Conservation (phyloP, 2,113 vertebrate species). For the Lamprotornis superbus region DNA sequence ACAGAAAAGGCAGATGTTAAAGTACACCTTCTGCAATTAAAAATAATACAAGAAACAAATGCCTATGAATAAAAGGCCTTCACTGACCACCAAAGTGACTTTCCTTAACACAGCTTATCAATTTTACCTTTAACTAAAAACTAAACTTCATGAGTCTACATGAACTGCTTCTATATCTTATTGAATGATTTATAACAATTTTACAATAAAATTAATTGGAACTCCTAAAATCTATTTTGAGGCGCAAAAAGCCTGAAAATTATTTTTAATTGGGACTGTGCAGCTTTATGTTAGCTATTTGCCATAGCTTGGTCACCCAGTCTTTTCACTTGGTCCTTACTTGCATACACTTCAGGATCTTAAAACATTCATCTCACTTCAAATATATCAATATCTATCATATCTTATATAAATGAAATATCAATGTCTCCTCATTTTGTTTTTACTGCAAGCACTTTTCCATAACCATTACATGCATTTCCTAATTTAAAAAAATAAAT, state of each 20-base stretch:
- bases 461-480: neutral
- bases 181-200: neutral
- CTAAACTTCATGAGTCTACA: neutral
- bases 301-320: neutral
- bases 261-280: neutral
- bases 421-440: neutral
- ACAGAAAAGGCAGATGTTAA: neutral
- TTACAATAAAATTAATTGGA: neutral
- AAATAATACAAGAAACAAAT: neutral
- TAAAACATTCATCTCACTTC: neutral
- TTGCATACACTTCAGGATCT: neutral
- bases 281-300: neutral
- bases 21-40: neutral
- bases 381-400: neutral
- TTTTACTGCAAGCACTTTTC: neutral
- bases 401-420: neutral
- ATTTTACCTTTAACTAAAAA: neutral
- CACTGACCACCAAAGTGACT: neutral
- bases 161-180: neutral
- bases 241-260: neutral
- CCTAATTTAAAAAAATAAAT: neutral
- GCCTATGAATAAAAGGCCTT: neutral
- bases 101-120: neutral
- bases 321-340: neutral
- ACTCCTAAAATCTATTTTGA: neutral